These are phyloP conservation scores for Exephanes ischioxanthus DNA, from an alignment of 2,888 invertebrate genomes.

Conservation along the genomic window DNA sequence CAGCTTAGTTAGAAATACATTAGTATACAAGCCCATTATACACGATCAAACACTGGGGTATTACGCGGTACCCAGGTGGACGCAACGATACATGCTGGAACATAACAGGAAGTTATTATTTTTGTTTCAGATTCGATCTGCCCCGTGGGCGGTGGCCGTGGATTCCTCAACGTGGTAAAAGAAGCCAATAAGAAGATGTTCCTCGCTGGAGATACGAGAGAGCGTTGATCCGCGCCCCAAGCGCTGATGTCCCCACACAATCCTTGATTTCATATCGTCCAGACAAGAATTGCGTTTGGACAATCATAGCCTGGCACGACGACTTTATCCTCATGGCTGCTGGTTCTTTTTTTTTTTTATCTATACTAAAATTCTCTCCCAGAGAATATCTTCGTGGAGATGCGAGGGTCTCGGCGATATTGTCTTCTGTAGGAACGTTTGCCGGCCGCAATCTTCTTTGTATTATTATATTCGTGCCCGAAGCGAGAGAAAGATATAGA, in stretches of 20 bases:
- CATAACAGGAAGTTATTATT: background rate
- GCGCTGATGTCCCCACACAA: slow-evolving; percentile 85
- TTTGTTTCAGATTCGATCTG: background rate
- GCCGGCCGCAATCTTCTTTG: slow-evolving; percentile 36
- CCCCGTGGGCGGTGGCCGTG: background rate
- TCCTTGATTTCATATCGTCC: slow-evolving; percentile 82
- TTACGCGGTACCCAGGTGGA: slow-evolving; percentile 6
- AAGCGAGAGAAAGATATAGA: slow-evolving; percentile 7
- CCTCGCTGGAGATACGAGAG: slow-evolving; percentile 46
- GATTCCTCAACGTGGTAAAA: background rate
- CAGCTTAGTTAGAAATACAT: slow-evolving; percentile 53
- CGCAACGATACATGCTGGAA: slow-evolving; percentile 5
- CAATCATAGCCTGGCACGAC: slow-evolving; percentile 85
- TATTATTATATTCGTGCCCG: slow-evolving; percentile 14
- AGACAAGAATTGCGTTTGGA: slow-evolving; percentile 85
- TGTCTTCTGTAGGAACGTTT: slow-evolving; percentile 14
- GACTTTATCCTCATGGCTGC: slow-evolving; percentile 50
- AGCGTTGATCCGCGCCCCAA: slow-evolving; percentile 80
- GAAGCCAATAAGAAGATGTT: background rate
- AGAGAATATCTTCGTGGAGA: slow-evolving; percentile 28
- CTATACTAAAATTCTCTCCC: slow-evolving; percentile 8
- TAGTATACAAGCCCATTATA: slow-evolving; percentile 42
- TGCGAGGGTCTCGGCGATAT: slow-evolving; percentile 20
- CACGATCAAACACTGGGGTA: slow-evolving; percentile 27
- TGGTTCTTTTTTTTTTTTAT: slow-evolving; percentile 17